Percentiles rank a stretch among this genome's conserved stretches.
phyloP scores from a whole-genome alignment of 2,888 invertebrate genomes.

The Pterostichus madidus region DNA sequence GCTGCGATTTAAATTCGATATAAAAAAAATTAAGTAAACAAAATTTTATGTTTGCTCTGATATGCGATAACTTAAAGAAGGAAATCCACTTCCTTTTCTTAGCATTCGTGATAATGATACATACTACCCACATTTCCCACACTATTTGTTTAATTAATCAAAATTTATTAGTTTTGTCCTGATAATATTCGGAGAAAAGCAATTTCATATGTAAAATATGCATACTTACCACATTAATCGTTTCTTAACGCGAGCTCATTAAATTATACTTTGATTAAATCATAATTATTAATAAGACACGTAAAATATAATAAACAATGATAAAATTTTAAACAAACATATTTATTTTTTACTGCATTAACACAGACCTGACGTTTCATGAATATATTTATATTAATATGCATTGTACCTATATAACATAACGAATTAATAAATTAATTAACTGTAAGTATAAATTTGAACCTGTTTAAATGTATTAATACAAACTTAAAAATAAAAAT shows the following conservation, averaged over 20 bases:
- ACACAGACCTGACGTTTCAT: constrained; percentile 53
- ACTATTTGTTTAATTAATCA: neutral
- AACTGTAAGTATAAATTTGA: constrained; percentile 58
- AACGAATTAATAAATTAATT: constrained; percentile 64
- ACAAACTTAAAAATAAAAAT: constrained; percentile 61
- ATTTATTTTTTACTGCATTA: constrained; percentile 60
- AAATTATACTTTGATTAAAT: neutral
- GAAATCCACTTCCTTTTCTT: constrained; percentile 24
- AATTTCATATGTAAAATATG: neutral
- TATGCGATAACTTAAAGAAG: constrained; percentile 17
- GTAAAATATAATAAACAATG: neutral
- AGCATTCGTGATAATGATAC: neutral
- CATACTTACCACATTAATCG: too few relatives aligned
- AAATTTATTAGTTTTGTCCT: neutral
- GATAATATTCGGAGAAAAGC: neutral
- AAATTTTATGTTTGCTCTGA: neutral
- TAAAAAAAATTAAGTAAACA: constrained; percentile 11
- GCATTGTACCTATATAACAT: constrained; percentile 59
- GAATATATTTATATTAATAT: constrained; percentile 61
- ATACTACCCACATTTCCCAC: constrained; percentile 14
- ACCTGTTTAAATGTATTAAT: constrained; percentile 64
- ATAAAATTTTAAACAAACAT: constrained; percentile 55
- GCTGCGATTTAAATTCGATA: too few relatives aligned
- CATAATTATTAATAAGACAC: constrained; percentile 2
- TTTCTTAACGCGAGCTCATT: neutral